Base-by-base conservation (phyloP, 2,888 invertebrate genomes). In the Caenorhabditis imperialis region DNA sequence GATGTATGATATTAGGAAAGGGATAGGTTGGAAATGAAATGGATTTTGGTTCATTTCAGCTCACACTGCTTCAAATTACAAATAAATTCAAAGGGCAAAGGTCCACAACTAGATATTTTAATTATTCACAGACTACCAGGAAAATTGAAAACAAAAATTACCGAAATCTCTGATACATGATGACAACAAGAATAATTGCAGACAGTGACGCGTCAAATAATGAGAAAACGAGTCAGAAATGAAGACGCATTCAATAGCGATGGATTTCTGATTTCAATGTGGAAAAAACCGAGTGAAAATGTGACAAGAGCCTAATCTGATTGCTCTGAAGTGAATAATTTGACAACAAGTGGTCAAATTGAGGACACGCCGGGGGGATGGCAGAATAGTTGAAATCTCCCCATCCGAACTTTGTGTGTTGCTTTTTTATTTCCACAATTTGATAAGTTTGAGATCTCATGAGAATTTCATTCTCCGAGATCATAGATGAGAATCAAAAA, bases 291-390 rank as follows among this genome's bases (percentile, higher is more conserved):
- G 16, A 50, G 30, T 27, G 51, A 54, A 67, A 50, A 57, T 50
- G 63, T 53, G 47, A 57, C 51, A 42, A 51, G 47, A 50, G 45
- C 57, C 57, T 67, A 67, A 67, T 67, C 57, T 51, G 50, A 57
- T 67, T 63, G 18, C 44, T 47, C 42, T 35, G 48, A 44, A 44
- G 23, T 16, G 22, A 62, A 67, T 67, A 67, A 67, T 67, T 67
- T 48, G 65, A 57, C 57, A 67, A 67, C 67, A 67, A 67, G 67
- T 67, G 67, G 51, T 57, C 57, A 57, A 67, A 67, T 57, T 67
- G 61, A 71, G 61, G 50, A 47, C 61, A 69, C 51, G 47, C 40
- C 10, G n/a, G 35, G 30, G 35, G 22, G 57, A 38, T 48, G 44
- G 10, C n/a, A 40, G 6, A 40, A 53, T 14, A 23, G 25, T 20